Conservation (phyloP, 2,113 vertebrate species). For the Urocitellus parryii region DNA sequence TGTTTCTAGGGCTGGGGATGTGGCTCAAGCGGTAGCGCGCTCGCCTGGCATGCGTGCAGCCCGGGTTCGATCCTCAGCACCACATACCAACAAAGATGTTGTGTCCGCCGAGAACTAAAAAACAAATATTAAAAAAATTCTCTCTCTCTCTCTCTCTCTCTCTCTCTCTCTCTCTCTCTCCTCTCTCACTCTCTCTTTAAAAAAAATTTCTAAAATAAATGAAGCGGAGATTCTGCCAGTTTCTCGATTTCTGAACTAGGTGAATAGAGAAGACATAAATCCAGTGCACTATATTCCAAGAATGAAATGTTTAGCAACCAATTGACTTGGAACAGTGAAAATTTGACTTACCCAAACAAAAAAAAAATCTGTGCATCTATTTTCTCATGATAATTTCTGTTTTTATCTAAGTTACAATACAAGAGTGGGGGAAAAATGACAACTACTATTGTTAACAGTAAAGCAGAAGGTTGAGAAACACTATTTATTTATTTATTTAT, state of each 20-base stretch:
- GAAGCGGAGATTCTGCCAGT: neutral
- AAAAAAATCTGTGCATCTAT: neutral
- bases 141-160: too few species aligned
- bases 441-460: neutral
- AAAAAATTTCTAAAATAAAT: conserved; percentile 65
- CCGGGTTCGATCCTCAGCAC: too few species aligned
- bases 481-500: neutral
- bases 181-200: too few species aligned
- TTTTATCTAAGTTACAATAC: neutral
- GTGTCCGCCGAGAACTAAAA: too few species aligned
- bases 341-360: neutral
- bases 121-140: too few species aligned
- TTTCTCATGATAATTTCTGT: neutral
- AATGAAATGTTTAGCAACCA: conserved; percentile 14
- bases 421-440: neutral
- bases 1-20: too few species aligned
- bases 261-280: conserved; percentile 43
- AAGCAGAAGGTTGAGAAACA: neutral
- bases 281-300: neutral
- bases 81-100: too few species aligned
- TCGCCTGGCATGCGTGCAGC: too few species aligned
- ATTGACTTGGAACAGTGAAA: conserved; percentile 11
- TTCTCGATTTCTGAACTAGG: too few species aligned
- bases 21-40: too few species aligned
- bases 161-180: too few species aligned